Base-by-base conservation (phyloP, 2,888 invertebrate genomes). In the Drosophila incognita region DNA sequence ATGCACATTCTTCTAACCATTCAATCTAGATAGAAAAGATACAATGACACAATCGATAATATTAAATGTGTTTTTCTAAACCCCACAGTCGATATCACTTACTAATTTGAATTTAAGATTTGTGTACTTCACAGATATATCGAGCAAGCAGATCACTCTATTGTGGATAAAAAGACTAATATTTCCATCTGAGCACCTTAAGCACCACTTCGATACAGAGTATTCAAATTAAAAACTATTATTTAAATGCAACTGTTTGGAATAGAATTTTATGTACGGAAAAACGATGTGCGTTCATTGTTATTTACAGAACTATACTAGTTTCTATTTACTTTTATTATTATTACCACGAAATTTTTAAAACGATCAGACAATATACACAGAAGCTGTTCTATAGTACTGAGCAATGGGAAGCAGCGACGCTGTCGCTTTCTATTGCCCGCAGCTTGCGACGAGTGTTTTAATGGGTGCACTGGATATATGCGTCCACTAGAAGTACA, bases 41-140 rank as follows among this genome's bases (percentile, higher is more conserved):
- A 59, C 46, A 59, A 68, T 73, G 54, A 74, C 74, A 62, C 49
- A 67, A 62, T 67, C 67, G 40, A 57, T 72, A 40, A 49, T 40
- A 49, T 57, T 35, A 63, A 48, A 42, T 63, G 35, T 63, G 6
- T 18, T 42, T 29, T 42, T 15, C 10, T n/a, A 7, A 56, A 56
- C 29, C 21, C 29, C n/a, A 38, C 8, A 38, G n/a, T 38, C 5
- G 5, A 46, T 46, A 21, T 24, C 21, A 24, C 7, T 21, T 4
- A 21, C 21, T 46, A 21, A 15, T 21, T 46, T 21, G 1, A 21
- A 15, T 46, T 21, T n/a, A 13, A 40, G n/a, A n/a, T n/a, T n/a
- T 40, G n/a, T n/a, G n/a, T 38, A 38, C 38, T 38, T n/a, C n/a
- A 42, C 40, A 40, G 21, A 40, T n/a, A n/a, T 40, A 40, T n/a